Percentiles rank a stretch among this genome's conserved stretches.
Conservation (phyloP, 2,113 vertebrate species). For the Picathartes gymnocephalus region DNA sequence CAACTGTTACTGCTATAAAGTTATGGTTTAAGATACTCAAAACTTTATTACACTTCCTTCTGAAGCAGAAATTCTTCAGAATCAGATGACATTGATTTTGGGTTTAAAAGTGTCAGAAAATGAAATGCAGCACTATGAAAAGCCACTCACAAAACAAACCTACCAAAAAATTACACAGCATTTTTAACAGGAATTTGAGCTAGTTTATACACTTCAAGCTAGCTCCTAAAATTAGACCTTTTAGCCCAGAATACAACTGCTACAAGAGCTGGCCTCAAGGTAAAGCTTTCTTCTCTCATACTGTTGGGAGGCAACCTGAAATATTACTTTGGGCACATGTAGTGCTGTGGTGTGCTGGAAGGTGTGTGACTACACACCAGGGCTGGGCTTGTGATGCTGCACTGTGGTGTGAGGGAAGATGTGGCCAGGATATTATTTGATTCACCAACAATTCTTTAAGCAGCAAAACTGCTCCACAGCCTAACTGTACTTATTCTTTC, state of each 20-base stretch:
- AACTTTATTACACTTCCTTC: neutral
- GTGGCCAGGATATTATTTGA: neutral
- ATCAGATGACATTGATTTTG: neutral
- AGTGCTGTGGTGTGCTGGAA: too few relatives aligned
- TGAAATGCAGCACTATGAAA: neutral
- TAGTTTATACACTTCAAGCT: neutral
- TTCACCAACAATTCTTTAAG: neutral
- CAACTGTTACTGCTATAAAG: neutral
- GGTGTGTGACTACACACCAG: too few relatives aligned
- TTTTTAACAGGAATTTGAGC: neutral
- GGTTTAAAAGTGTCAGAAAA: neutral
- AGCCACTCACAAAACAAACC: neutral
- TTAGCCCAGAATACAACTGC: neutral
- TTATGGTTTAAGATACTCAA: neutral
- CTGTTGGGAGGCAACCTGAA: neutral
- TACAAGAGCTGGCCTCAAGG: neutral
- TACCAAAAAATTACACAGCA: neutral
- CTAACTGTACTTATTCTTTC: neutral
- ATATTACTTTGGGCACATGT: neutral
- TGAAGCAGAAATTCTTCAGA: neutral
- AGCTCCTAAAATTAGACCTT: neutral
- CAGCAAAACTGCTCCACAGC: neutral
- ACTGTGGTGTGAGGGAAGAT: neutral
- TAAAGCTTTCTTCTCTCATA: neutral
- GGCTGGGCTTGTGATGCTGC: neutral